phyloP scores from a whole-genome alignment of 1,140 invertebrate species.

The Platyscapa corneri region DNA sequence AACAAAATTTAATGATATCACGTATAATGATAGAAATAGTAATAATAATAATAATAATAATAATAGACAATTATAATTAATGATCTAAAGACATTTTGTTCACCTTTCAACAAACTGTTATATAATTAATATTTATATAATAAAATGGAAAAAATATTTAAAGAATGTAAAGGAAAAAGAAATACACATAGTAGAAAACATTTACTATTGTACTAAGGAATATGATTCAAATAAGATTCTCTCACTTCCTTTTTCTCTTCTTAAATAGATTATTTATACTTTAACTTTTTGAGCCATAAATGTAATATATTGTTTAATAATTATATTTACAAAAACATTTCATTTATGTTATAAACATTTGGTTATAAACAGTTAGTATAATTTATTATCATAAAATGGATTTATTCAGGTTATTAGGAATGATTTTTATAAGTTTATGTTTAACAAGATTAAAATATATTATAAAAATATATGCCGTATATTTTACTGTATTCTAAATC shows the following conservation, averaged over 20 bases:
- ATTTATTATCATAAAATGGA: no score
- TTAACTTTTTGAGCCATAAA: no score
- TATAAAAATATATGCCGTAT: no score
- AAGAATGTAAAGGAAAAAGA: constrained; percentile 39
- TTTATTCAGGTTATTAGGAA: no score
- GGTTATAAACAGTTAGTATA: no score
- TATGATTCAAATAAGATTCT: constrained; percentile 41
- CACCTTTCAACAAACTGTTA: constrained; percentile 40
- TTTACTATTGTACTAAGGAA: constrained; percentile 21
- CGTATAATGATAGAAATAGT: background rate
- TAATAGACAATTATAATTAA: constrained; percentile 1
- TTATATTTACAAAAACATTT: no score
- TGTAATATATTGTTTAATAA: no score
- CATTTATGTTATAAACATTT: no score
- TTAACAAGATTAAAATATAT: no score
- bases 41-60: constrained; percentile 5
- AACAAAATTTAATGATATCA: background rate
- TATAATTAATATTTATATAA: constrained; percentile 46
- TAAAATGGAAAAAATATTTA: constrained; percentile 38
- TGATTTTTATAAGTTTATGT: no score
- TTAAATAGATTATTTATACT: background rate
- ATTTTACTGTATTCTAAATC: no score
- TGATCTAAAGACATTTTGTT: constrained; percentile 44
- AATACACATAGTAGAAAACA: background rate
- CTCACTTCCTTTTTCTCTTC: constrained; percentile 37